A percentile compares a stretch with the other conserved stretches of the same genome.
phyloP scores from a whole-genome alignment of 2,797 vertebrate species.

The Scyliorhinus canicula region DNA sequence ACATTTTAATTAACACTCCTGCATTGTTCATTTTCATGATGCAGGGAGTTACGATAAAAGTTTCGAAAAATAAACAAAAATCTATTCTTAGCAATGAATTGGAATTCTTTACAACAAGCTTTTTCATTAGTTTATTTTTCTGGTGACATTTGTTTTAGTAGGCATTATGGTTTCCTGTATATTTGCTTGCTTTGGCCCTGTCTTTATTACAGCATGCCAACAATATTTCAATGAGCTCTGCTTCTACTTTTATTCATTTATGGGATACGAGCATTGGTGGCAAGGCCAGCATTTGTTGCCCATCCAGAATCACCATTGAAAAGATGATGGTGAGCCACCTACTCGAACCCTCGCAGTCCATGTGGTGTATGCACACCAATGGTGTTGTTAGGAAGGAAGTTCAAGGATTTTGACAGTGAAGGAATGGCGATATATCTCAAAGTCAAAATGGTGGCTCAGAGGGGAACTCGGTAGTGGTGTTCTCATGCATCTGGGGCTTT shows the following conservation, averaged over 20 bases:
- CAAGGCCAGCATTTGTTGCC: not conserved
- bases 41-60: not conserved
- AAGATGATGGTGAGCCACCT: not conserved
- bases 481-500: too few species aligned
- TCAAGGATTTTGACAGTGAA: not conserved
- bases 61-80: not conserved
- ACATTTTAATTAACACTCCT: not conserved
- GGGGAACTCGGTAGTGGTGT: too few species aligned
- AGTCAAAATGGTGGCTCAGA: not conserved
- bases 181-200: slow-evolving; percentile 29
- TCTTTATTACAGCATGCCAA: not conserved
- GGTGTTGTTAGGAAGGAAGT: not conserved
- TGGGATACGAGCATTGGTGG: not conserved
- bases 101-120: not conserved
- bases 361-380: not conserved
- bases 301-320: not conserved
- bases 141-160: slow-evolving; percentile 25
- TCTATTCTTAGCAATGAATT: not conserved
- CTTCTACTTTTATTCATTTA: not conserved
- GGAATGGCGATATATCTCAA: not conserved
- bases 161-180: slow-evolving; percentile 34
- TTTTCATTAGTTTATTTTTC: slow-evolving; percentile 33
- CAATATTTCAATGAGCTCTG: slow-evolving; percentile 30
- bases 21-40: not conserved
- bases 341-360: not conserved